Base-by-base conservation (phyloP, 2,888 invertebrate species). In the Spisula subtruncata region DNA sequence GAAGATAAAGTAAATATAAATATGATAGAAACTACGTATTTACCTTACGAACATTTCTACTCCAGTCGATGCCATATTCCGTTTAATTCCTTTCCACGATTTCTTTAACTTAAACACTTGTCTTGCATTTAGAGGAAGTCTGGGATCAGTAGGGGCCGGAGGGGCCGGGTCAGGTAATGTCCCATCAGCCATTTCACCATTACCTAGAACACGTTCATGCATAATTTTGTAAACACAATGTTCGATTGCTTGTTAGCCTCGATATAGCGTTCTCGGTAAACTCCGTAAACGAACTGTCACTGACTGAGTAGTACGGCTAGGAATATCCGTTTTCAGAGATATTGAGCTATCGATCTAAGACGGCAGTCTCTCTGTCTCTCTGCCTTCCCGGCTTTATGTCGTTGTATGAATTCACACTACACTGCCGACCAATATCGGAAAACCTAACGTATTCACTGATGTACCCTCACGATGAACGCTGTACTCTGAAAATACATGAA, bases 21-120 rank as follows among this genome's bases (percentile, higher is more conserved):
- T 41, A 46, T 35, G 12, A 79, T 2, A 32, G 6, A 35, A 79
- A 79, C 16, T 12, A 25, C 6, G 12, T n/a, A 25, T 25, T 91
- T 91, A 96, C 96, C 96, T 94, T 86, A 96, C 95, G 90, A 96
- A 95, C 96, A 96, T 96, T 86, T 96, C 96, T 0, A 96, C 94
- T 35, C 96, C 96, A 16, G 96, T 96, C 41, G 94, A 92, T 86
- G 95, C 95, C 93, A 96, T 94, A 88, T 95, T 94, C 83, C 96
- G 83, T 91, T 96, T 96, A 84, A 96, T 95, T 83, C 95, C 96
- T 93, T 96, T 96, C 96, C 96, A 96, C 66, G 96, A 96, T 93
- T 95, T 95, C 90, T 96, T 95, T 41, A 96, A 91, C 90, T 96
- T 96, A 87, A 95, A 96, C 85, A 96, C 95, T 92, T 96, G 95